phyloP scores from a whole-genome alignment of 2,888 invertebrate genomes.

The Koerneria pararmatus region DNA sequence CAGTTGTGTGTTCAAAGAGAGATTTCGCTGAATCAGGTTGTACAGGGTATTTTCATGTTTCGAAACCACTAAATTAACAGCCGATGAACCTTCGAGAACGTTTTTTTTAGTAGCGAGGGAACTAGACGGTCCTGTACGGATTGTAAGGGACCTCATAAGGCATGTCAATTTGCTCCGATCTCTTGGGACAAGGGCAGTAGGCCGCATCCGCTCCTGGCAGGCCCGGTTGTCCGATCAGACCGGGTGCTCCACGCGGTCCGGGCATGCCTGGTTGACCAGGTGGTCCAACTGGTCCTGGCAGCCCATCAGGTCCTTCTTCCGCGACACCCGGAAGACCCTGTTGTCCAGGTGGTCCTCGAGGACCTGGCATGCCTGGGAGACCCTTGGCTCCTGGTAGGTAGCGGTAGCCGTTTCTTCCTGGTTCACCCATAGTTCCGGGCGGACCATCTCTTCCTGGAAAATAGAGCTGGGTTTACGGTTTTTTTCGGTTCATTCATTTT shows the following conservation, averaged over 20 bases:
- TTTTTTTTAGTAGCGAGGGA: too few relatives aligned
- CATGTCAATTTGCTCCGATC: slow-evolving; percentile 5
- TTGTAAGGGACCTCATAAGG: too few relatives aligned
- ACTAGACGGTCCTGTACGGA: too few relatives aligned
- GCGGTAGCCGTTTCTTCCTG: slow-evolving; percentile 30
- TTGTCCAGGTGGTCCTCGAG: slow-evolving; percentile 10
- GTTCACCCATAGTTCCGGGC: slow-evolving; percentile 28
- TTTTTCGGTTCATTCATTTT: neutral
- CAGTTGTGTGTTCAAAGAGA: too few relatives aligned
- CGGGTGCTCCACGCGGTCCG: slow-evolving; percentile 36
- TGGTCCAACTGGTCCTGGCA: slow-evolving; percentile 39
- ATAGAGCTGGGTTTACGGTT: neutral
- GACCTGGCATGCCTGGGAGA: slow-evolving; percentile 34
- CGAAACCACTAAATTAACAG: too few relatives aligned
- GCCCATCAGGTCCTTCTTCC: slow-evolving; percentile 44
- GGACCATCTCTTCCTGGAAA: slow-evolving; percentile 21
- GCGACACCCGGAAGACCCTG: slow-evolving; percentile 36
- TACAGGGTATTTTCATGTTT: too few relatives aligned
- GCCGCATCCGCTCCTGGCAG: slow-evolving; percentile 14
- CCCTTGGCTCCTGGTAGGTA: slow-evolving; percentile 32
- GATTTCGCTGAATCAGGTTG: too few relatives aligned
- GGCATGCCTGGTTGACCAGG: slow-evolving; percentile 41
- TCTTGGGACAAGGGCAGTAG: slow-evolving; percentile 19
- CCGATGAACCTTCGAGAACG: too few relatives aligned
- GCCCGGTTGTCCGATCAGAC: slow-evolving; percentile 22